Evolutionary conservation across 2,797 vertebrate genomes (phyloP).

Genomic region (Periophthalmus magnuspinnatus): DNA sequence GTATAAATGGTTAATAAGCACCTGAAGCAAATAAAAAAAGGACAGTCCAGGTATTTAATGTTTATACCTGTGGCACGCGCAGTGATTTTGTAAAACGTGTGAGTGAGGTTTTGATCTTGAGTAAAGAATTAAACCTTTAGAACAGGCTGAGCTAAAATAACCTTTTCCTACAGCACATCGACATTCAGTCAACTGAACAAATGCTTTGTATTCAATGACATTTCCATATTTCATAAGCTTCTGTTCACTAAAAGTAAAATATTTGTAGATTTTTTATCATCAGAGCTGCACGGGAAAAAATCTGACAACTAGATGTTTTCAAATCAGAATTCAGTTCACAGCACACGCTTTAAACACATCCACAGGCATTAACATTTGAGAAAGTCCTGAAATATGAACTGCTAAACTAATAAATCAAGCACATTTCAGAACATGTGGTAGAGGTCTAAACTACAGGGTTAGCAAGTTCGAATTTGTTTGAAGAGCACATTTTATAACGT

Average conservation of each 20-base stretch:
- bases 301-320: not conserved
- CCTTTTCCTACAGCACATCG: not conserved
- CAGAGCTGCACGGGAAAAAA: no score
- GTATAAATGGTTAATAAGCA: no score
- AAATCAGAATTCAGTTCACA: not conserved
- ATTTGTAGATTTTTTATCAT: no score
- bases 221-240: not conserved
- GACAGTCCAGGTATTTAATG: no score
- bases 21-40: no score
- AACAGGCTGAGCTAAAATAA: not conserved
- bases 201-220: not conserved
- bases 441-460: not conserved
- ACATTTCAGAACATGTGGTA: not conserved
- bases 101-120: no score
- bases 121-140: no score
- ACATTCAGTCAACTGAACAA: not conserved
- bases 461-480: not conserved
- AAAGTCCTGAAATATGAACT: not conserved
- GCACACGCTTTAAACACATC: not conserved
- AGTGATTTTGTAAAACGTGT: no score
- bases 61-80: no score
- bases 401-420: not conserved
- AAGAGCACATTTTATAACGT: not conserved
- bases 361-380: not conserved
- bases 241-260: not conserved